A percentile compares a stretch with the other conserved stretches of the same genome.
Conservation (phyloP, 2,888 invertebrate genomes). For the Chymomyza fuscimana region DNA sequence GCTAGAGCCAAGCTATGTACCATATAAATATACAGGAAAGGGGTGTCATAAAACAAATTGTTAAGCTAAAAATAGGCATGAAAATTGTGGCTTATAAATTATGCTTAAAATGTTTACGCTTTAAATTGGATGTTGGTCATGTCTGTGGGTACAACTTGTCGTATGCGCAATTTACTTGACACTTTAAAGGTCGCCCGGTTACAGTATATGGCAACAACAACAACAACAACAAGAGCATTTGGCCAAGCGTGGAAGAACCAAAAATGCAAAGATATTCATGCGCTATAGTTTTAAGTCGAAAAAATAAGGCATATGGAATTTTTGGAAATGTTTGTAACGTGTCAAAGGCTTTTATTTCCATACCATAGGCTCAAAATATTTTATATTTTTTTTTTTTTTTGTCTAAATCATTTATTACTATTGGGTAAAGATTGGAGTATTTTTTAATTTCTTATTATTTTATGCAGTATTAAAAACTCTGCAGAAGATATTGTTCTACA, state of each 20-base stretch:
- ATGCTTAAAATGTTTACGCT: neutral
- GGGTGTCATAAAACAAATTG: neutral
- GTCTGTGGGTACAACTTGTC: constrained; percentile 35
- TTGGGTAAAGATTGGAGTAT: too few relatives aligned
- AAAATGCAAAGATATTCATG: neutral
- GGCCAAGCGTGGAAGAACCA: neutral
- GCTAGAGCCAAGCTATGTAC: too few relatives aligned
- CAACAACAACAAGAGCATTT: neutral
- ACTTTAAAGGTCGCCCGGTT: neutral
- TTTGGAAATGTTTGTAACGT: neutral
- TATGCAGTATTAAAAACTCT: too few relatives aligned
- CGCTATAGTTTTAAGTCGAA: neutral
- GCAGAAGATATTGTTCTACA: too few relatives aligned
- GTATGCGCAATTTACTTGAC: constrained; percentile 27
- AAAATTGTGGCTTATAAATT: constrained; percentile 47
- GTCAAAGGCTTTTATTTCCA: neutral
- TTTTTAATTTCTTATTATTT: too few relatives aligned
- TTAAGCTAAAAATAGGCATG: constrained; percentile 41
- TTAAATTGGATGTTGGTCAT: constrained; percentile 6
- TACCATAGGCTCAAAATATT: too few relatives aligned
- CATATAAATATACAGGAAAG: too few relatives aligned
- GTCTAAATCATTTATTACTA: too few relatives aligned
- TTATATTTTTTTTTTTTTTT: too few relatives aligned
- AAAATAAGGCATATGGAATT: neutral
- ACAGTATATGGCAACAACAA: neutral